A percentile compares a stretch with the other conserved stretches of the same genome.
These are phyloP conservation scores for Acestrorhynchus altus DNA, from an alignment of 2,797 vertebrate genomes.

Conservation along the genomic window DNA sequence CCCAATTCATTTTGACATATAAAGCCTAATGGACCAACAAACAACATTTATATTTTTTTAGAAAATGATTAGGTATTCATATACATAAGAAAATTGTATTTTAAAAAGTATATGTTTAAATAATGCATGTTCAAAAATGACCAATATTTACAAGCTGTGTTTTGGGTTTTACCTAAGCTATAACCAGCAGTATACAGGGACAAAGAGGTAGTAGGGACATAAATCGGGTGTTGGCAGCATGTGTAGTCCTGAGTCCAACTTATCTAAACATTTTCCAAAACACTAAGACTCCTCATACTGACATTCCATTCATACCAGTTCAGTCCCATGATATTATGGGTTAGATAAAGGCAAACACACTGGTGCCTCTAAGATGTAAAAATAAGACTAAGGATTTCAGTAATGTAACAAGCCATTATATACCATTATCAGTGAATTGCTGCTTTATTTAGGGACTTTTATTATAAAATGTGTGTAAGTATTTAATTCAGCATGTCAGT, in stretches of 20 bases:
- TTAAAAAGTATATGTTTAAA: neutral
- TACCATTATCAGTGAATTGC: too few relatives aligned
- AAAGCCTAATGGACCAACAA: too few relatives aligned
- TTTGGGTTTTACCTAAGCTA: too few relatives aligned
- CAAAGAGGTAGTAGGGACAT: neutral
- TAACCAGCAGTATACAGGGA: neutral
- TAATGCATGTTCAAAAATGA: neutral
- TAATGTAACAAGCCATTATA: neutral
- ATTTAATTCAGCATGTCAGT: neutral
- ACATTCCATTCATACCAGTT: constrained; percentile 6
- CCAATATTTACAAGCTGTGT: too few relatives aligned
- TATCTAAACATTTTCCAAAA: constrained; percentile 8
- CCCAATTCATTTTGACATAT: too few relatives aligned
- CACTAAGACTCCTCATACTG: neutral
- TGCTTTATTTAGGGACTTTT: neutral
- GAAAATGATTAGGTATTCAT: too few relatives aligned
- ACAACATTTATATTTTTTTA: too few relatives aligned
- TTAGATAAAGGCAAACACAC: neutral
- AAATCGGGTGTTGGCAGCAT: neutral
- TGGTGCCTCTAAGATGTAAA: neutral
- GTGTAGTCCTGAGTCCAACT: neutral
- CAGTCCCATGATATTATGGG: neutral
- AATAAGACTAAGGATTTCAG: neutral
- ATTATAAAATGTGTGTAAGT: neutral
- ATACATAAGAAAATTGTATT: too few relatives aligned